Conservation (phyloP, 1,140 invertebrate genomes). For the Vollenhovia emeryi region DNA sequence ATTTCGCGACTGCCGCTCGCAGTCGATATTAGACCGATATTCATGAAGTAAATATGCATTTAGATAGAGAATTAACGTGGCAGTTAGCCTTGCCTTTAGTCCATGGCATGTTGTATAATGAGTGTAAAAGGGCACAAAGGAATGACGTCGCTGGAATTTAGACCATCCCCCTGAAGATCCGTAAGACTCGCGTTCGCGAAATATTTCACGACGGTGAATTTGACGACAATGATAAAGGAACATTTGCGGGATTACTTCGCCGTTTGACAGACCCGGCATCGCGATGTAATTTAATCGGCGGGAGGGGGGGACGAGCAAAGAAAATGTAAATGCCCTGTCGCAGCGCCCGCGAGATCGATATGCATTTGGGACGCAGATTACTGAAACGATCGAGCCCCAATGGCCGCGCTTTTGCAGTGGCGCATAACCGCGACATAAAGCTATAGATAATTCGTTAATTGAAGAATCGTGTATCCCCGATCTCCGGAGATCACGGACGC, state of each 20-base stretch:
- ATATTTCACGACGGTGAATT: constrained; percentile 2
- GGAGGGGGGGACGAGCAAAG: background rate
- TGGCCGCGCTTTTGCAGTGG: background rate
- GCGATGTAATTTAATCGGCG: background rate
- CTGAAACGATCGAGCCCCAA: constrained; percentile 23
- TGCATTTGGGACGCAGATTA: constrained; percentile 44
- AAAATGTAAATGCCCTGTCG: constrained; percentile 27
- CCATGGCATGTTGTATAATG: constrained; percentile 38
- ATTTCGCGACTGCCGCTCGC: constrained; percentile 30
- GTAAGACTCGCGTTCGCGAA: constrained; percentile 33
- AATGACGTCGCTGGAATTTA: constrained; percentile 21
- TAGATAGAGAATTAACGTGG: constrained; percentile 59
- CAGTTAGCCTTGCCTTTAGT: constrained; percentile 50
- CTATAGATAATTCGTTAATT: constrained; percentile 51
- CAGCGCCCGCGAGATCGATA: constrained; percentile 27
- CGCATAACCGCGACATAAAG: background rate
- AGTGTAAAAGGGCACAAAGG: constrained; percentile 52
- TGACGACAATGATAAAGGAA: constrained; percentile 9
- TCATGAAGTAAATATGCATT: constrained; percentile 60
- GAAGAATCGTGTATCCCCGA: background rate
- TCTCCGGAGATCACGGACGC: background rate
- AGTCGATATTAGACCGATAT: constrained; percentile 51
- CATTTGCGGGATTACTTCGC: constrained; percentile 20
- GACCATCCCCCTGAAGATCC: constrained; percentile 6
- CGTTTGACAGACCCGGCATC: constrained; percentile 11